phyloP scores from a whole-genome alignment of 2,797 vertebrate species.

The Urosaurus nigricauda region DNA sequence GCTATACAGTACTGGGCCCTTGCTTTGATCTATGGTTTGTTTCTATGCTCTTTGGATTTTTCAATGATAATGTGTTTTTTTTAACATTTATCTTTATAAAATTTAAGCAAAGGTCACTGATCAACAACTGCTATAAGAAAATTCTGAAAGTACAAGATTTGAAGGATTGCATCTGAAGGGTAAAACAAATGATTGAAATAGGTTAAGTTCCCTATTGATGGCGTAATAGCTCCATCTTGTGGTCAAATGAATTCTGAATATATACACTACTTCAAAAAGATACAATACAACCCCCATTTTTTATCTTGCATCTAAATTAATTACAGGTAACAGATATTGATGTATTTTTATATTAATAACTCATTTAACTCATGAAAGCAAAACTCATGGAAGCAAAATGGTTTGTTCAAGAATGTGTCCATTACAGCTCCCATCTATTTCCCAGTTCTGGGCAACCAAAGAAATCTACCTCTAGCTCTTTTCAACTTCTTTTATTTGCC shows the following conservation, averaged over 20 bases:
- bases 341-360: conserved; percentile 1
- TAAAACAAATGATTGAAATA: not conserved
- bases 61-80: conserved; percentile 7
- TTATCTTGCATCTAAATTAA: not conserved
- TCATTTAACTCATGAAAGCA: conserved; percentile 12
- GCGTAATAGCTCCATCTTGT: conserved; percentile 74
- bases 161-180: not conserved
- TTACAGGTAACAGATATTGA: not conserved
- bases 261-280: not conserved
- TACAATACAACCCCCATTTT: not conserved
- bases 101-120: not conserved
- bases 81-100: not conserved
- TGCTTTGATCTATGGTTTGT: not conserved
- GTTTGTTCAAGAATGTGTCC: not conserved
- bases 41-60: not conserved
- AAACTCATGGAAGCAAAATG: not conserved
- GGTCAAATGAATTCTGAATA: conserved; percentile 33
- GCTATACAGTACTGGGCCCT: not conserved
- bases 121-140: conserved; percentile 13
- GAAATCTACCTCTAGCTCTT: not conserved
- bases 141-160: conserved; percentile 12
- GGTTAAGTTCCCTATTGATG: conserved; percentile 6
- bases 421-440: not conserved
- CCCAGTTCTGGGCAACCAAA: not conserved
- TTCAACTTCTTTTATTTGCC: not conserved